Percentiles rank a stretch among this genome's conserved stretches.
Evolutionary conservation across 1,140 invertebrate species (phyloP).

Genomic region (Cherax destructor): DNA sequence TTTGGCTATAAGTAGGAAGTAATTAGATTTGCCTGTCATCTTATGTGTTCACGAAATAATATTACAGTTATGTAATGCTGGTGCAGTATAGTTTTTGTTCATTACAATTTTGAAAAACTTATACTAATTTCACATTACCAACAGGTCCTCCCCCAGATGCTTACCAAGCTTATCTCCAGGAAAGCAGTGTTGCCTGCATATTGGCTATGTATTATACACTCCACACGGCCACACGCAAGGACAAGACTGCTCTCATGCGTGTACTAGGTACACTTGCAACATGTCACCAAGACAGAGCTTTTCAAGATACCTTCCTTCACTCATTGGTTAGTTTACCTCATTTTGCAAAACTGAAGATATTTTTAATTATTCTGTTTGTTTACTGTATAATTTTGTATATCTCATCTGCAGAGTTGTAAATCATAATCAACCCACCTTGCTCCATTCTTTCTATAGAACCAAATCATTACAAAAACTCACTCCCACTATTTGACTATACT

Average conservation of each 20-base stretch:
- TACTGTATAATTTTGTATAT: no score
- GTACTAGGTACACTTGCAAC: conserved; percentile 91
- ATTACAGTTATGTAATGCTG: no score
- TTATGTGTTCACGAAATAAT: no score
- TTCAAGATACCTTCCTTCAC: conserved; percentile 96
- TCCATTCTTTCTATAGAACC: no score
- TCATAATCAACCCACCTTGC: no score
- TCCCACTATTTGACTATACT: no score
- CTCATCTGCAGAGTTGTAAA: no score
- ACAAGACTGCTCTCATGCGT: conserved; percentile 89
- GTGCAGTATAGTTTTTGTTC: no score
- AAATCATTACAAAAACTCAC: no score
- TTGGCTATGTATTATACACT: conserved; percentile 97
- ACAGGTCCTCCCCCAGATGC: conserved; percentile 91
- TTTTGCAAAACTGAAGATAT: neutral
- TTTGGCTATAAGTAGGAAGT: no score
- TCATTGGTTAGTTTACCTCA: conserved; percentile 74
- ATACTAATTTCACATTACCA: conserved; percentile 40
- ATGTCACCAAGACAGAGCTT: conserved; percentile 93
- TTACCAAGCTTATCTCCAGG: conserved; percentile 91
- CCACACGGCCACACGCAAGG: conserved; percentile 87
- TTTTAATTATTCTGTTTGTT: no score
- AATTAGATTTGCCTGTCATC: no score
- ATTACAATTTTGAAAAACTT: neutral
- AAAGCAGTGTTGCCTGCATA: conserved; percentile 92